Base-by-base conservation (phyloP, 2,888 invertebrate species). In the Andrena haemorrhoa region DNA sequence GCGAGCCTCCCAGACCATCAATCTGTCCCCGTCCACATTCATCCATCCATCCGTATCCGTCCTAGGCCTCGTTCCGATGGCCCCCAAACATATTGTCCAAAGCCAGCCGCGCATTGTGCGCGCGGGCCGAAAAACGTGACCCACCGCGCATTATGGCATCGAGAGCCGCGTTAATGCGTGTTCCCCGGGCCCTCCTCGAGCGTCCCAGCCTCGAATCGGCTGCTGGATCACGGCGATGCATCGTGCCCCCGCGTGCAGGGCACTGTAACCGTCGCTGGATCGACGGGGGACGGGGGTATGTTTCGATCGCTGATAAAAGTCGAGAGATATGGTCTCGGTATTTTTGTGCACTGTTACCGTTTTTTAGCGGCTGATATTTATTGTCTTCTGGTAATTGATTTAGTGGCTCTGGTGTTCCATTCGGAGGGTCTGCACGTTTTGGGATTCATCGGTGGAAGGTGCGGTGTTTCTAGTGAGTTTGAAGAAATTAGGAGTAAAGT, bases 121-220 rank as follows among this genome's bases (percentile, higher is more conserved):
- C 23, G 80, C 60, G 81, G 71, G 71, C 56, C 80, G 80, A 85
- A 79, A 82, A 82, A 82, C 82, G 82, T 82, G 75, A 79, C 78
- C 77, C 79, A 75, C 75, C 78, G 63, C 79, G 87, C 82, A 89
- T 90, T 89, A 87, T 88, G 82, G 85, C 80, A 79, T 79, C 88
- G 87, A 87, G 88, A 88, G 87, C 84, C 72, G 91, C 91, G 92
- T 92, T 92, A 91, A 92, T 92, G 92, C 92, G 92, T 91, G 92
- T 92, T 90, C 87, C 86, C 23, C 83, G 10, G 68, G n/a, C 53
- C 56, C 51, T 68, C 63, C 26, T 31, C 53, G 51, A 64, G 49
- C 61, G 2, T 20, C 33, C 12, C 31, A 41, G 71, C 73, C 64
- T 71, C 85, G 74, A 41, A 84, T 85, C 63, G 86, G 70, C 80